phyloP scores from a whole-genome alignment of 1,140 invertebrate species.

The Contarinia nasturtii region DNA sequence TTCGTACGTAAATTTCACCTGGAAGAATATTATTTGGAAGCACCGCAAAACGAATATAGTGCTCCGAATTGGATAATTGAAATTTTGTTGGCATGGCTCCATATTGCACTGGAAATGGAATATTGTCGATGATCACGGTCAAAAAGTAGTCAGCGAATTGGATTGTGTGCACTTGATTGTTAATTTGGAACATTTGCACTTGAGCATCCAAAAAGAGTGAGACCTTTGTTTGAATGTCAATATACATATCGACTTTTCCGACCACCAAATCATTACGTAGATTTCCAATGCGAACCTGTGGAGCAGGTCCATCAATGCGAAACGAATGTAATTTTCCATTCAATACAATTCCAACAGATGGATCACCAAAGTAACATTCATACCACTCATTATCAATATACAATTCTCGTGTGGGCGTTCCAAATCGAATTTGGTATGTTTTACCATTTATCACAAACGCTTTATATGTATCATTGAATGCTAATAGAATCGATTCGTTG shows the following conservation, averaged over 20 bases:
- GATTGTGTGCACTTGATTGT: conserved; percentile 50
- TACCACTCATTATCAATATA: conserved; percentile 74
- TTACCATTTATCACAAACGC: conserved; percentile 49
- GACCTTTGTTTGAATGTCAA: conserved; percentile 56
- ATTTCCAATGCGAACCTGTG: conserved; percentile 60
- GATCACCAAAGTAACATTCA: conserved; percentile 80
- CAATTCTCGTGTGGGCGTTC: conserved; percentile 79
- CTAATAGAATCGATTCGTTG: conserved; percentile 40
- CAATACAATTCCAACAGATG: conserved; percentile 63
- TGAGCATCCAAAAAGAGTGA: conserved; percentile 73
- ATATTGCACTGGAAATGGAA: conserved; percentile 68
- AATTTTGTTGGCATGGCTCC: conserved; percentile 82
- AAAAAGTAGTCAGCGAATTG: conserved; percentile 59
- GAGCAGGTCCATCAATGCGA: conserved; percentile 69
- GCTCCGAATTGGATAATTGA: conserved; percentile 54
- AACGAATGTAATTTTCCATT: conserved; percentile 55
- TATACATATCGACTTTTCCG: conserved; percentile 64
- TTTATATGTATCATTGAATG: conserved; percentile 52
- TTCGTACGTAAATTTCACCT: conserved; percentile 42
- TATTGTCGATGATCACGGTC: conserved; percentile 64
- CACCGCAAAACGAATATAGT: conserved; percentile 65
- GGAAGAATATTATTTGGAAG: conserved; percentile 53
- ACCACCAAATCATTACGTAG: conserved; percentile 52
- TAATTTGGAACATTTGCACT: conserved; percentile 60
- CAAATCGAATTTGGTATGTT: conserved; percentile 63